These are phyloP conservation scores for Nipponia nippon DNA, from an alignment of 2,113 vertebrate species.

Conservation along the genomic window DNA sequence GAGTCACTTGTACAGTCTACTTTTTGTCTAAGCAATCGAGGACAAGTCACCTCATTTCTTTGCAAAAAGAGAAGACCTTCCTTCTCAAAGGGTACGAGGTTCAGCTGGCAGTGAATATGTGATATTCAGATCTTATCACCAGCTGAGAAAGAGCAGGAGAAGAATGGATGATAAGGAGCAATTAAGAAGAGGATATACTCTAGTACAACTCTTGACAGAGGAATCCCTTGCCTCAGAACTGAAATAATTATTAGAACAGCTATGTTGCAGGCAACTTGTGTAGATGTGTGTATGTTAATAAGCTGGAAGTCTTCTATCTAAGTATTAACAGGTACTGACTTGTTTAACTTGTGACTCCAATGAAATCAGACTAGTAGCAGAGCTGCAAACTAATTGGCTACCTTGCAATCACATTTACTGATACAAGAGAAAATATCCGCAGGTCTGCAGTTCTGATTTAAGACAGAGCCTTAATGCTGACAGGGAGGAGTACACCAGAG, in stretches of 20 bases:
- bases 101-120: not conserved
- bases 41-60: not conserved
- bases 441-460: not conserved
- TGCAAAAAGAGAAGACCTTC: not conserved
- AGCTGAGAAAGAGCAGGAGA: not conserved
- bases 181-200: not conserved
- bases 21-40: not conserved
- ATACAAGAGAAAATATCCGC: not conserved
- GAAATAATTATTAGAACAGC: not conserved
- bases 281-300: not conserved
- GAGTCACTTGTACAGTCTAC: not conserved
- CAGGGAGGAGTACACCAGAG: not conserved
- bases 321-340: not conserved
- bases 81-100: not conserved
- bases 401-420: not conserved
- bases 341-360: not conserved
- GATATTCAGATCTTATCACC: not conserved
- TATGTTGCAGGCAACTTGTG: rapidly evolving
- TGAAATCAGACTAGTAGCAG: not conserved
- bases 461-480: not conserved
- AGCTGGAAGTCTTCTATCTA: not conserved
- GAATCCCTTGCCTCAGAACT: not conserved
- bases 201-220: not conserved
- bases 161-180: not conserved
- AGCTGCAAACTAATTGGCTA: not conserved